These are phyloP conservation scores for Vesta saturnalis DNA, from an alignment of 2,888 invertebrate species.

Conservation along the genomic window DNA sequence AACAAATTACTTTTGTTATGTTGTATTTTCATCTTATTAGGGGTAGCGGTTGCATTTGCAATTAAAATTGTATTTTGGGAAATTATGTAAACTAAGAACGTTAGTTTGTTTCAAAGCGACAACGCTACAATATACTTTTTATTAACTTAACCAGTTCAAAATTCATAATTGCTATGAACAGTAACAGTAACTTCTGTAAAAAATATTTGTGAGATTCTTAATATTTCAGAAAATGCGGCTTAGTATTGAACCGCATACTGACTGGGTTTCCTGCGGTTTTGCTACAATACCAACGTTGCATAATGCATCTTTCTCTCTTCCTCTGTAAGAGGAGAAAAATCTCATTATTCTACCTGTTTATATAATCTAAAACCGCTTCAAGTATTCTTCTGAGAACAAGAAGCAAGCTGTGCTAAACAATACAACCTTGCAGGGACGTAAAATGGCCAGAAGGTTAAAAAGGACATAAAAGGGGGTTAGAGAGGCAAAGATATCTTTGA, in stretches of 20 bases:
- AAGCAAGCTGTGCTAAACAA: conserved; percentile 46
- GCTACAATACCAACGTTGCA: conserved; percentile 4
- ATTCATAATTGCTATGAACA: too few species aligned
- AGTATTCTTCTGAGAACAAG: conserved; percentile 38
- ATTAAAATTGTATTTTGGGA: too few species aligned
- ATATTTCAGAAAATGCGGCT: neutral
- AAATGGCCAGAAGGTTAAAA: conserved; percentile 35
- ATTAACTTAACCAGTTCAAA: too few species aligned
- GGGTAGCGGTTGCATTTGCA: too few species aligned
- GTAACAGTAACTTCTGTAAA: too few species aligned
- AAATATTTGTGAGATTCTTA: neutral
- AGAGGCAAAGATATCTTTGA: conserved; percentile 29
- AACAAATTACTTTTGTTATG: too few species aligned
- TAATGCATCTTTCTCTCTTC: conserved; percentile 13
- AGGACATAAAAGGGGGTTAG: conserved; percentile 31
- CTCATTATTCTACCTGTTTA: conserved; percentile 31
- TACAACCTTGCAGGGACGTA: conserved; percentile 47
- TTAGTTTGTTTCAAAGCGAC: too few species aligned
- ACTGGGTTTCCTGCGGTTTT: conserved; percentile 16
- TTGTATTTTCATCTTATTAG: too few species aligned
- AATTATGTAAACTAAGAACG: too few species aligned
- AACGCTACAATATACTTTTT: too few species aligned
- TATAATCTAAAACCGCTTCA: conserved; percentile 17
- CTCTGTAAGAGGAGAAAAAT: conserved; percentile 2
- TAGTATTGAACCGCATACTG: conserved; percentile 5